These are phyloP conservation scores for Yasuhikotakia modesta DNA, from an alignment of 2,797 vertebrate genomes.

Conservation along the genomic window DNA sequence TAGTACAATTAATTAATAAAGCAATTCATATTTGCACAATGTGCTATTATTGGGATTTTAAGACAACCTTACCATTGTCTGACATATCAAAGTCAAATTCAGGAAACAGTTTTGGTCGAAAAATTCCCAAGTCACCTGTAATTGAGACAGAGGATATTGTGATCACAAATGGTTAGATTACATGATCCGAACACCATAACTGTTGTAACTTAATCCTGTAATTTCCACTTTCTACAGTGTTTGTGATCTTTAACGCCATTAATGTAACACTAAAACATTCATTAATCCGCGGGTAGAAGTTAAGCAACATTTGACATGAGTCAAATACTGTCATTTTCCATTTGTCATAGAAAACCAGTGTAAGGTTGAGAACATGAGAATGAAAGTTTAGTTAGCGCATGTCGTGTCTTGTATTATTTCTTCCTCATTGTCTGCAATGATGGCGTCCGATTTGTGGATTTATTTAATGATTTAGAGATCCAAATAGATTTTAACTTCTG, in stretches of 20 bases:
- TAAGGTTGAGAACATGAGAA: neutral
- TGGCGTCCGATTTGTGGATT: neutral
- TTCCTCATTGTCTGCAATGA: neutral
- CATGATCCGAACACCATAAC: neutral
- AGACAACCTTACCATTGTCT: conserved; percentile 60
- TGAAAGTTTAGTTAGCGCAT: neutral
- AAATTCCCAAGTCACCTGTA: conserved; percentile 62
- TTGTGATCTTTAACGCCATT: neutral
- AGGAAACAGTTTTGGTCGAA: conserved; percentile 44
- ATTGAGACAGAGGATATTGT: neutral
- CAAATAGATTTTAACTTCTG: neutral
- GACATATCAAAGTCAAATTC: conserved; percentile 51
- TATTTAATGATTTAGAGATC: neutral
- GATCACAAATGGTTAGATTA: conserved; percentile 4
- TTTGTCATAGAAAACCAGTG: neutral
- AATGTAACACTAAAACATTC: neutral
- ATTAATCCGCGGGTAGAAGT: neutral
- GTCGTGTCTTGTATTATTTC: neutral
- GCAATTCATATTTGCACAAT: neutral
- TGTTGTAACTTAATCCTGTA: conserved; percentile 10
- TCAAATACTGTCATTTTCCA: neutral
- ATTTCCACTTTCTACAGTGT: neutral
- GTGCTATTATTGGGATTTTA: neutral
- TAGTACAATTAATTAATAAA: neutral
- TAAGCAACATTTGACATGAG: neutral